Percentiles rank a stretch among this genome's conserved stretches.
These are phyloP conservation scores for Trissonchulus sp. DNA, from an alignment of 2,888 invertebrate species.

Conservation along the genomic window DNA sequence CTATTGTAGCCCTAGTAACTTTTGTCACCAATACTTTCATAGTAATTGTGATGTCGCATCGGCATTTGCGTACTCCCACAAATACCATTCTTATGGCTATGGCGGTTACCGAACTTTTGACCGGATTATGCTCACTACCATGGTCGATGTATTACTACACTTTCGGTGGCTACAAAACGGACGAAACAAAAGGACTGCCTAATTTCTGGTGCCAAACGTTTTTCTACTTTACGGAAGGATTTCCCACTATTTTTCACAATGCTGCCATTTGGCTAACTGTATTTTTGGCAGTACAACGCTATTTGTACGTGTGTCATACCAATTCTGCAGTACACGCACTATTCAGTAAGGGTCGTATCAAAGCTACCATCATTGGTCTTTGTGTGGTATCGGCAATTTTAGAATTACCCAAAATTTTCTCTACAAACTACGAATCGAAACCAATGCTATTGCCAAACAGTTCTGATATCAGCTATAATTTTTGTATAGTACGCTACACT, in stretches of 20 bases:
- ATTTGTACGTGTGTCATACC: conserved; percentile 74
- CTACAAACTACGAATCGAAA: conserved; percentile 15
- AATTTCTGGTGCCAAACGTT: conserved; percentile 48
- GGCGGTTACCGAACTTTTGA: conserved; percentile 46
- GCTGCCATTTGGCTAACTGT: conserved; percentile 88
- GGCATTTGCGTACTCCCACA: conserved; percentile 46
- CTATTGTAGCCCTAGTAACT: conserved; percentile 45
- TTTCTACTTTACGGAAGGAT: conserved; percentile 57
- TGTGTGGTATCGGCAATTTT: not conserved
- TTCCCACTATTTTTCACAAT: conserved; percentile 83
- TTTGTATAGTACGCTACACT: conserved; percentile 56
- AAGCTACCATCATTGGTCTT: conserved; percentile 57
- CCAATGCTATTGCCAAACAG: not conserved
- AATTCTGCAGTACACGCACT: conserved; percentile 47
- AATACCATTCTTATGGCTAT: conserved; percentile 47
- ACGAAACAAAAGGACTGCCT: conserved; percentile 35
- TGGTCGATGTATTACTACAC: conserved; percentile 48
- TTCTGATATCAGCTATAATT: conserved; percentile 8
- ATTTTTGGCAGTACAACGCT: conserved; percentile 80
- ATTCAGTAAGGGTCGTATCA: conserved; percentile 66
- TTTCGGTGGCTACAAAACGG: conserved; percentile 40
- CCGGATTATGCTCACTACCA: conserved; percentile 46
- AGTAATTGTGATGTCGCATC: conserved; percentile 45
- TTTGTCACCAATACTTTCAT: conserved; percentile 46
- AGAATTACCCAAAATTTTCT: not conserved